Percentiles rank a stretch among this genome's conserved stretches.
phyloP scores from a whole-genome alignment of 2,113 vertebrate genomes.

The Catharus bicknelli region DNA sequence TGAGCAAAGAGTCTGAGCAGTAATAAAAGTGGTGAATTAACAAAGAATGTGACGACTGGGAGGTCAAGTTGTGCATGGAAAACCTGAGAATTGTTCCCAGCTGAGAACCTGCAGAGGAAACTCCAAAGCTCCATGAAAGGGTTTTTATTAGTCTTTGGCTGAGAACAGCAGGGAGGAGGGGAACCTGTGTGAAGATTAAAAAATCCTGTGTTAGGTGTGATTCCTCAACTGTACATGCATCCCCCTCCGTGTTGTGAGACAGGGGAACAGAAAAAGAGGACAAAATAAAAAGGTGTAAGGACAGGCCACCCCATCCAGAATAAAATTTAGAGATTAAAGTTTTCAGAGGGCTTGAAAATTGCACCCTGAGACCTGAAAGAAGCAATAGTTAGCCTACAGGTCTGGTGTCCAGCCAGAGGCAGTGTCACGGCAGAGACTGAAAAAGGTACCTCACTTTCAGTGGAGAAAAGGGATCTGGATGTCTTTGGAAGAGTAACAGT shows the following conservation, averaged over 20 bases:
- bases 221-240: background rate
- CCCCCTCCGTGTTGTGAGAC: background rate
- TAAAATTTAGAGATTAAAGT: background rate
- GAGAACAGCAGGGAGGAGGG: background rate
- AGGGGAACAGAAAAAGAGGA: background rate
- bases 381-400: background rate
- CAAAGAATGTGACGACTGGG: background rate
- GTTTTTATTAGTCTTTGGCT: background rate
- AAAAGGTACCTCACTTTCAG: background rate
- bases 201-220: background rate
- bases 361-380: background rate
- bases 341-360: background rate
- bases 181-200: background rate
- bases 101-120: background rate
- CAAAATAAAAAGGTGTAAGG: background rate
- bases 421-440: background rate
- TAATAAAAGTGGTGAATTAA: background rate
- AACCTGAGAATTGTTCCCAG: background rate
- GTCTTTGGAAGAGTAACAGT: background rate
- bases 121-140: background rate
- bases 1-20: background rate
- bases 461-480: background rate
- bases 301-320: background rate
- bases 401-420: background rate
- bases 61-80: background rate